Conservation (phyloP, 2,797 vertebrate genomes). For the Sylvilagus floridanus region DNA sequence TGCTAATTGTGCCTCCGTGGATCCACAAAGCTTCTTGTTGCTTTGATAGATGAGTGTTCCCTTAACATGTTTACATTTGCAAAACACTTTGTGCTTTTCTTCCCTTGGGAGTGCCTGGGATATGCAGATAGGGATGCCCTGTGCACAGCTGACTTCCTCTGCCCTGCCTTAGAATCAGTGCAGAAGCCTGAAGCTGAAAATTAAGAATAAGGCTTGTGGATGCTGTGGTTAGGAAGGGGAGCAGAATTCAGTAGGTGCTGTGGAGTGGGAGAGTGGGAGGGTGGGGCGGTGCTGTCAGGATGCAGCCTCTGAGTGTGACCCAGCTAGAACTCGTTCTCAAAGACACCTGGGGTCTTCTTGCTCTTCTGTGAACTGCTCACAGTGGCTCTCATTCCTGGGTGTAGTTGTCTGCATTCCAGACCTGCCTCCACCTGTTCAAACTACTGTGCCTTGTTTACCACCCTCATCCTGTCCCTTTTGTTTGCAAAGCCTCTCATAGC, state of each 20-base stretch:
- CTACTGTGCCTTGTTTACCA: not conserved
- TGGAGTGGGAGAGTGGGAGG: not conserved
- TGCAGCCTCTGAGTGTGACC: not conserved
- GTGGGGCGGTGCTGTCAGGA: not conserved
- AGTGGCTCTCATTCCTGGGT: not conserved
- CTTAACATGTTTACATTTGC: not conserved
- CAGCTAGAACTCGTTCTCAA: not conserved
- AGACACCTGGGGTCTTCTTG: not conserved
- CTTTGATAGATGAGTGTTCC: not conserved
- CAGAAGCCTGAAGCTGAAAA: not conserved
- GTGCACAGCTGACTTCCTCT: not conserved
- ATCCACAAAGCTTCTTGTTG: not conserved
- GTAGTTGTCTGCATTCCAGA: not conserved
- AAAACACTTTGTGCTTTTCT: not conserved
- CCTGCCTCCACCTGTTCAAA: not conserved
- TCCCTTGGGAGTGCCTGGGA: conserved; percentile 37
- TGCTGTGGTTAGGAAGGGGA: not conserved
- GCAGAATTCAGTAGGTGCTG: not conserved
- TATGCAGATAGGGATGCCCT: conserved; percentile 37
- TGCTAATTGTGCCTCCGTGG: conserved; percentile 15
- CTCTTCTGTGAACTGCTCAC: not conserved
- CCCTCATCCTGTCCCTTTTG: not conserved
- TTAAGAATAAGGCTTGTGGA: not conserved
- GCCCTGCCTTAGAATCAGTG: not conserved
- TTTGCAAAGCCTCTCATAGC: not conserved